These are phyloP conservation scores for Pluvialis apricaria DNA, from an alignment of 2,113 vertebrate species.

Conservation along the genomic window DNA sequence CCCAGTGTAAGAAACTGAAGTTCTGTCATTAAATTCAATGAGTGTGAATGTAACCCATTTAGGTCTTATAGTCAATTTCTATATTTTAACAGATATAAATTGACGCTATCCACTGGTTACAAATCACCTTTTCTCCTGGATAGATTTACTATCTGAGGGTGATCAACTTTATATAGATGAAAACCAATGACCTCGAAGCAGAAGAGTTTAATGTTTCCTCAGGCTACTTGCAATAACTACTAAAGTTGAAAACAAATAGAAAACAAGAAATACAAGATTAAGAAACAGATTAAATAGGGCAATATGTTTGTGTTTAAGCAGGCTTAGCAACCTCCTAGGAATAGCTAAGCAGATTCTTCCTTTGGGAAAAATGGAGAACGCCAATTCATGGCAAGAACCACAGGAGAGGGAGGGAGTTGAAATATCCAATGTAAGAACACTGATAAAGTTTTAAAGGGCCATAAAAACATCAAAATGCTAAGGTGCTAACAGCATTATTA, in stretches of 20 bases:
- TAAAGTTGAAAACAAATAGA: conserved; percentile 16
- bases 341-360: background rate
- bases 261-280: conserved; percentile 50
- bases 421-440: background rate
- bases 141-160: background rate
- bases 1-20: background rate
- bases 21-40: background rate
- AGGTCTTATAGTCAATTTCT: background rate
- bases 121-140: background rate
- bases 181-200: conserved; percentile 3
- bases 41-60: background rate
- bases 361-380: background rate
- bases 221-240: background rate
- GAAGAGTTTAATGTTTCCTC: conserved; percentile 9
- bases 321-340: conserved; percentile 4
- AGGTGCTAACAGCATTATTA: background rate
- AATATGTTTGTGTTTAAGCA: conserved; percentile 43
- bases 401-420: background rate
- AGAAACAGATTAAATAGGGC: conserved; percentile 27
- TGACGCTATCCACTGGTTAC: background rate
- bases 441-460: background rate
- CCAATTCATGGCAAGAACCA: background rate
- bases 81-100: conserved; percentile 4
- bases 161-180: conserved; percentile 16
- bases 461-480: background rate